Conservation (phyloP, 2,113 vertebrate species). For the Chloebia gouldiae region DNA sequence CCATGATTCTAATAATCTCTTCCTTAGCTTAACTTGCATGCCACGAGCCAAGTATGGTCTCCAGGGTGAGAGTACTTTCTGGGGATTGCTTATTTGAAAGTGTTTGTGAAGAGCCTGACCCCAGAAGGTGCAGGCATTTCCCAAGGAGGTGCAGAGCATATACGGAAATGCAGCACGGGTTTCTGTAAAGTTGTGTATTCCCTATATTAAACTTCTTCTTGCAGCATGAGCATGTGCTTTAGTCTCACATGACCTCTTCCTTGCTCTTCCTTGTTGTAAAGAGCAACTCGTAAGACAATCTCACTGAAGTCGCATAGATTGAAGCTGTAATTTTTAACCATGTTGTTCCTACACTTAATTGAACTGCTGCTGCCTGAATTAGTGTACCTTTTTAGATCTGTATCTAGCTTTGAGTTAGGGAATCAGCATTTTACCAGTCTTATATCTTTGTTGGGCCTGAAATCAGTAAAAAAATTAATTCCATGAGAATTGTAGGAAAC, state of each 20-base stretch:
- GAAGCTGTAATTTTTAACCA: neutral
- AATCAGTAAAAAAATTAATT: neutral
- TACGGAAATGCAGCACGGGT: neutral
- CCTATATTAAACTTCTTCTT: neutral
- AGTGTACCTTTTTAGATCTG: neutral
- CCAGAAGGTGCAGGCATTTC: neutral
- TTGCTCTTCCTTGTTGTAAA: slow-evolving; percentile 18
- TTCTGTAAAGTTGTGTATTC: neutral
- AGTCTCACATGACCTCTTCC: slow-evolving; percentile 50
- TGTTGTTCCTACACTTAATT: neutral
- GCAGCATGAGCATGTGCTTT: neutral
- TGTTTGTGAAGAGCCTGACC: neutral
- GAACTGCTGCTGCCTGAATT: neutral
- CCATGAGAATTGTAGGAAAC: neutral
- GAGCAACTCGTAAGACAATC: neutral
- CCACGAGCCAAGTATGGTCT: rapidly evolving
- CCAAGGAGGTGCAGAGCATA: neutral
- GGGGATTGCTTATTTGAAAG: neutral
- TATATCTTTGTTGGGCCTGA: neutral
- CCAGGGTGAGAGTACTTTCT: neutral
- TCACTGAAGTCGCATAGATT: rapidly evolving
- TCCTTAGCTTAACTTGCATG: neutral
- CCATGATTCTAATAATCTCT: neutral
- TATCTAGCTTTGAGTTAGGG: neutral
- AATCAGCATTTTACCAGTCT: neutral